These are phyloP conservation scores for Drosophila formosana DNA, from an alignment of 2,888 invertebrate genomes.

Conservation along the genomic window DNA sequence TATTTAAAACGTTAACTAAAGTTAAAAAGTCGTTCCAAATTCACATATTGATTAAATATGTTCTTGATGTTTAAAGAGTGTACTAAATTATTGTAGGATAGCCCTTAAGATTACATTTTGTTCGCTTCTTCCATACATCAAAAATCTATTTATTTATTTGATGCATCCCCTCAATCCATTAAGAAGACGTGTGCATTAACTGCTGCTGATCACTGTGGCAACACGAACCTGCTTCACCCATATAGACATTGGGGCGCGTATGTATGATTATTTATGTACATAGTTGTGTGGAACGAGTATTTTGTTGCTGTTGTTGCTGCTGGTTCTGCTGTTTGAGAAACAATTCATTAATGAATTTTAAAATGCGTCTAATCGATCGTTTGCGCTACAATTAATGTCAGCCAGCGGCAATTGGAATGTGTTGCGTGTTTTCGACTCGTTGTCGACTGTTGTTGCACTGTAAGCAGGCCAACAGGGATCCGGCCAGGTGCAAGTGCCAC, in stretches of 20 bases:
- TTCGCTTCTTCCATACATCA: neutral
- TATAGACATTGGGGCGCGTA: slow-evolving; percentile 57
- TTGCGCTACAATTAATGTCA: slow-evolving; percentile 79
- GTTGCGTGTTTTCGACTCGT: slow-evolving; percentile 50
- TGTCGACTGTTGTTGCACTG: neutral
- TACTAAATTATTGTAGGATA: too few species aligned
- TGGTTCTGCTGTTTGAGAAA: slow-evolving; percentile 69
- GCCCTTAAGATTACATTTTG: too few species aligned
- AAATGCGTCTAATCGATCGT: slow-evolving; percentile 80
- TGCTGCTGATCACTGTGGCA: slow-evolving; percentile 40
- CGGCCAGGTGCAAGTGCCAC: slow-evolving; percentile 25
- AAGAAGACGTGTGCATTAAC: slow-evolving; percentile 15
- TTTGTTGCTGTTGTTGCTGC: slow-evolving; percentile 36
- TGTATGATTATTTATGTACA: slow-evolving; percentile 73
- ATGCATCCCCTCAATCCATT: neutral
- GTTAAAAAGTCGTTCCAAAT: too few species aligned
- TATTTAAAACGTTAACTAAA: too few species aligned
- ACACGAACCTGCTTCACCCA: slow-evolving; percentile 46
- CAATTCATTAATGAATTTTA: slow-evolving; percentile 81
- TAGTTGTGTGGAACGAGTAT: slow-evolving; percentile 34
- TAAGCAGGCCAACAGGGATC: neutral
- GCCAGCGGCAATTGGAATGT: slow-evolving; percentile 71
- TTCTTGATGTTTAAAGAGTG: too few species aligned
- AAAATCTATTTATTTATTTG: neutral
- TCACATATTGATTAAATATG: too few species aligned